These are phyloP conservation scores for Hypercompe scribonia DNA, from an alignment of 2,888 invertebrate species.

Conservation along the genomic window DNA sequence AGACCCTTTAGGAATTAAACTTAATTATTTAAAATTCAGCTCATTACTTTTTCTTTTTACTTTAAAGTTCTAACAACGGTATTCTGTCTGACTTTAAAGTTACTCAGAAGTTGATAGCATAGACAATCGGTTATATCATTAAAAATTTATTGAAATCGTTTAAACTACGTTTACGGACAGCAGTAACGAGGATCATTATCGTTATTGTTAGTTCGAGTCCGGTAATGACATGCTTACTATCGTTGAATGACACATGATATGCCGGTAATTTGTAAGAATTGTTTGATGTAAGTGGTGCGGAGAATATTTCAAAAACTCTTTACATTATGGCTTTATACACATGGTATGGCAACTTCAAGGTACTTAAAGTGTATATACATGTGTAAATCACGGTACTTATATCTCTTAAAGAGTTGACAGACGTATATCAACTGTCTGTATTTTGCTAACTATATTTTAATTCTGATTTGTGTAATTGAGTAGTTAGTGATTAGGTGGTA, in stretches of 20 bases:
- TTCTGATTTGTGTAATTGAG: no score
- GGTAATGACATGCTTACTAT: slow-evolving; percentile 52
- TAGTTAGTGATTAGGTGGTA: no score
- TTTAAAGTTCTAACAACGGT: slow-evolving; percentile 7
- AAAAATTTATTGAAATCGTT: slow-evolving; percentile 48
- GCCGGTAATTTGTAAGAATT: slow-evolving; percentile 26
- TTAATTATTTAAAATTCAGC: slow-evolving; percentile 8
- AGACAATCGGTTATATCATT: slow-evolving; percentile 36
- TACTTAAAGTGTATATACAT: not conserved
- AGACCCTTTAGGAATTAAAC: slow-evolving; percentile 2
- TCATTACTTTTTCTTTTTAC: not conserved
- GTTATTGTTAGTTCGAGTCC: slow-evolving; percentile 40
- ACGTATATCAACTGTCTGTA: no score
- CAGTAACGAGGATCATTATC: slow-evolving; percentile 52
- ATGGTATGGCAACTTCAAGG: not conserved
- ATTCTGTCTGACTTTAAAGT: slow-evolving; percentile 28
- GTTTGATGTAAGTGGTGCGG: not conserved
- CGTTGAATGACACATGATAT: slow-evolving; percentile 40
- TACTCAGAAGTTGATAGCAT: slow-evolving; percentile 28
- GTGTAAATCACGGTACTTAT: no score
- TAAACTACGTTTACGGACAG: slow-evolving; percentile 45
- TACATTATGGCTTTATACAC: not conserved
- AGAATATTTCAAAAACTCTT: not conserved
- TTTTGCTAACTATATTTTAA: no score
- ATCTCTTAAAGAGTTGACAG: no score